Percentiles rank a stretch among this genome's conserved stretches.
Evolutionary conservation across 2,797 vertebrate genomes (phyloP).

Genomic region (Columba guinea): DNA sequence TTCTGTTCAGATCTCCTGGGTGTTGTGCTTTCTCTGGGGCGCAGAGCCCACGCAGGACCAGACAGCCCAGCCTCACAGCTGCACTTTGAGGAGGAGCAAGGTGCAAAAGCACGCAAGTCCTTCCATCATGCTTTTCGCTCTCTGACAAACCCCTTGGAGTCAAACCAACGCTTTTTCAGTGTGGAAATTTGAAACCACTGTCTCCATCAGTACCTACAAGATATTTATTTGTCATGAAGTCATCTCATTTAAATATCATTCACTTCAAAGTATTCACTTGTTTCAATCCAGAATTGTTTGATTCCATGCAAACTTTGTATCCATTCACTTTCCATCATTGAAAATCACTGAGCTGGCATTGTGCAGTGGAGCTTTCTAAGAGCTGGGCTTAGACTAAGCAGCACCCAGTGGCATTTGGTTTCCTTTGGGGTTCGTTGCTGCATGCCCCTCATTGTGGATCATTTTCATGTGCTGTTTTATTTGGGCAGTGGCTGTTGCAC

Average conservation of each 20-base stretch:
- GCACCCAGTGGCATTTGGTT: neutral
- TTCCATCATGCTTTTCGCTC: neutral
- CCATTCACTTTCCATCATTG: neutral
- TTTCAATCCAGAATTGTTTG: neutral
- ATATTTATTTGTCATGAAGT: neutral
- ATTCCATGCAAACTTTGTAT: neutral
- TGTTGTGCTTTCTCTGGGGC: neutral
- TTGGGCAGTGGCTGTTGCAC: neutral
- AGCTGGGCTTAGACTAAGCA: neutral
- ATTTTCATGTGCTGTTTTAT: neutral
- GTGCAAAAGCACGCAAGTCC: neutral
- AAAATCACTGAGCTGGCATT: neutral
- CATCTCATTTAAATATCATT: neutral
- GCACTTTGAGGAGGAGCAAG: neutral
- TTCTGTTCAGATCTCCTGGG: neutral
- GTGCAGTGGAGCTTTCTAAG: neutral
- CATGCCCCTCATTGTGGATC: neutral
- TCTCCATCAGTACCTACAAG: neutral
- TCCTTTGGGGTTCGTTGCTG: neutral
- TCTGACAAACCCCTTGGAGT: neutral
- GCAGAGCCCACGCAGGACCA: neutral
- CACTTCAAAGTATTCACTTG: neutral
- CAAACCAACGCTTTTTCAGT: neutral
- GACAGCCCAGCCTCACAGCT: neutral
- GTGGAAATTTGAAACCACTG: neutral